Base-by-base conservation (phyloP, 1,140 invertebrate species). In the Panagrolaimus sp. region DNA sequence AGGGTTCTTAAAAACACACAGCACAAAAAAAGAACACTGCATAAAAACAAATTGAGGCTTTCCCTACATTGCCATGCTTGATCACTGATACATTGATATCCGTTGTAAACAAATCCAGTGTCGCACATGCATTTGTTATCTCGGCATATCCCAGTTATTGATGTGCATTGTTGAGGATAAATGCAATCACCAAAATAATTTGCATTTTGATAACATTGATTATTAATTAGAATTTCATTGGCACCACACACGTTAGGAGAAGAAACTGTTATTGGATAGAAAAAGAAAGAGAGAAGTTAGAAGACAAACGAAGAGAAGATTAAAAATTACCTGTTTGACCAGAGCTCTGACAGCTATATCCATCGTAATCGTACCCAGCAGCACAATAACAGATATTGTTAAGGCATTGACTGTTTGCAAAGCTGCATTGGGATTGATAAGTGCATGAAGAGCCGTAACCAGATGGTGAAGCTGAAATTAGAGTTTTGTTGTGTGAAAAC, bases 151-250 rank as follows among this genome's bases (percentile, higher is more conserved):
- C 31, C 31, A 38, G 2, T 38, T 38, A 38, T 38, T 38, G 31
- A 4, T 38, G 31, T 4, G 7, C 74, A 75, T 38, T 75, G 74
- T 27, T 74, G 27, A 65, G 70, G 67, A 53, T 48, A 74, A 14
- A 51, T 31, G 43, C 74, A 75, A 14, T 31, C 44, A 27, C 76
- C 70, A 14, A 73, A 73, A 9, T 63, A 9, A 23, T 61, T 44
- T n/a, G 71, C 74, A 7, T 71, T 62, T 53, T 63, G 76, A 16
- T 66, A 62, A 43, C 74, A 75, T 63, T 74, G 71, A 43, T 62
- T 65, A 51, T 79, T 79, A n/a, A 75, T 67, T n/a, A 25, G 25
- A 25, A 75, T 47, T 53, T 75, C 77, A 57, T 57, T 57, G n/a
- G n/a, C 51, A 57, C 3, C n/a, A 3, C 1, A 3, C 0, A n/a